Conservation (phyloP, 2,888 invertebrate genomes). For the Rhopalosiphum nymphaeae region DNA sequence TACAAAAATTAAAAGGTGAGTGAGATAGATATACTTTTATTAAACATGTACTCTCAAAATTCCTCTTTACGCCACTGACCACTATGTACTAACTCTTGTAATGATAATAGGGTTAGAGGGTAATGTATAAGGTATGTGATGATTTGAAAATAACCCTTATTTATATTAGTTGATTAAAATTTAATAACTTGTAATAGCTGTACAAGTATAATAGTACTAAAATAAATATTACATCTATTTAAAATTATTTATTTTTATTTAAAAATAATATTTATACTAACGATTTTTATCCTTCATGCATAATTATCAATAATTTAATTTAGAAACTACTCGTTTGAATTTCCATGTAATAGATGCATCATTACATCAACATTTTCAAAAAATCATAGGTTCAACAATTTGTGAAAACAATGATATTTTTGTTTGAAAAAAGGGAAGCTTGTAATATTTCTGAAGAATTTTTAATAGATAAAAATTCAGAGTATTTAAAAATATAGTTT, state of each 20-base stretch:
- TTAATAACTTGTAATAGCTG: neutral
- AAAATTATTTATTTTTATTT: neutral
- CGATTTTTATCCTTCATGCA: neutral
- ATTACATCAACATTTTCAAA: neutral
- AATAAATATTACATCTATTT: neutral
- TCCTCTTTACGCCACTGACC: too few relatives aligned
- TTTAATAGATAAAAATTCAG: too few relatives aligned
- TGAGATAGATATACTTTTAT: too few relatives aligned
- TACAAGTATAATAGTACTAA: neutral
- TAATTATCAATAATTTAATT: neutral
- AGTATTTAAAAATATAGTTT: too few relatives aligned
- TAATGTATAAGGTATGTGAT: neutral
- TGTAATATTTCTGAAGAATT: too few relatives aligned
- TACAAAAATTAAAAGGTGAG: too few relatives aligned
- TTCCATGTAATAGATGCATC: neutral
- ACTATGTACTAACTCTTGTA: too few relatives aligned
- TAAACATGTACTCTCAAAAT: too few relatives aligned
- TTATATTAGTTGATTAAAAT: neutral
- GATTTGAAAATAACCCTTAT: neutral
- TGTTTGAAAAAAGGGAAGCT: neutral
- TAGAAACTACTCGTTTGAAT: neutral
- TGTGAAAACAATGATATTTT: neutral
- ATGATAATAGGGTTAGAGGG: neutral
- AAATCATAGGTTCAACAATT: neutral
- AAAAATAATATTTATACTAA: neutral